These are phyloP conservation scores for Cinara cedri DNA, from an alignment of 2,888 invertebrate species.

Conservation along the genomic window DNA sequence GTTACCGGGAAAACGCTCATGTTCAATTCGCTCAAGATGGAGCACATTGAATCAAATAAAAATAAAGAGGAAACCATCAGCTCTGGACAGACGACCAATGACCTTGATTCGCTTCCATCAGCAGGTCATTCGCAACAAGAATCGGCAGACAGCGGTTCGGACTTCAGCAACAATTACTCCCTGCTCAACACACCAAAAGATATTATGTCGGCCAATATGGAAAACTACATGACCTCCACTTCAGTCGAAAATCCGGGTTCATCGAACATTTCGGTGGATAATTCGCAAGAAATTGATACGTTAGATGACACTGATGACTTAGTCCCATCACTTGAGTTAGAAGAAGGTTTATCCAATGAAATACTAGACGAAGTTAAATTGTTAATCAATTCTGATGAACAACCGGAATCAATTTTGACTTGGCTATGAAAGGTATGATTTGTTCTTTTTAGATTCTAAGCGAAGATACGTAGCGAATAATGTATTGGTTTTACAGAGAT, in stretches of 20 bases:
- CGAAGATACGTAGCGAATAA: too few relatives aligned
- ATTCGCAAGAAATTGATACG: slow-evolving; percentile 70
- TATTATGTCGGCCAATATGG: slow-evolving; percentile 82
- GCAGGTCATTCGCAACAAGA: slow-evolving; percentile 92
- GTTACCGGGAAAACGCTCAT: slow-evolving; percentile 79
- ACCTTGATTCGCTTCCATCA: slow-evolving; percentile 79
- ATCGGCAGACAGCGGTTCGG: slow-evolving; percentile 92
- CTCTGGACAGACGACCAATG: slow-evolving; percentile 61
- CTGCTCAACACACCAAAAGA: slow-evolving; percentile 92
- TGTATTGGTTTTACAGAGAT: too few relatives aligned
- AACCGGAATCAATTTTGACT: slow-evolving; percentile 62
- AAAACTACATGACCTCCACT: slow-evolving; percentile 88
- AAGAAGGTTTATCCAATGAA: slow-evolving; percentile 84
- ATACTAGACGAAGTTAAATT: slow-evolving; percentile 88
- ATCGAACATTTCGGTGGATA: slow-evolving; percentile 65
- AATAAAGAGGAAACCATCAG: too few relatives aligned
- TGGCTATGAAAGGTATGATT: slow-evolving; percentile 47
- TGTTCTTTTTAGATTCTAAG: too few relatives aligned
- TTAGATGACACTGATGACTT: slow-evolving; percentile 87
- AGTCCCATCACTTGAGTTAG: slow-evolving; percentile 85
- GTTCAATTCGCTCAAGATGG: slow-evolving; percentile 83
- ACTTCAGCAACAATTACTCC: slow-evolving; percentile 84
- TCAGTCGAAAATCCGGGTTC: slow-evolving; percentile 67
- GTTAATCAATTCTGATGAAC: slow-evolving; percentile 86
- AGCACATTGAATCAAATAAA: too few relatives aligned